A percentile compares a stretch with the other conserved stretches of the same genome.
Evolutionary conservation across 2,888 invertebrate genomes (phyloP).

Genomic region (Octonoba sinensis): DNA sequence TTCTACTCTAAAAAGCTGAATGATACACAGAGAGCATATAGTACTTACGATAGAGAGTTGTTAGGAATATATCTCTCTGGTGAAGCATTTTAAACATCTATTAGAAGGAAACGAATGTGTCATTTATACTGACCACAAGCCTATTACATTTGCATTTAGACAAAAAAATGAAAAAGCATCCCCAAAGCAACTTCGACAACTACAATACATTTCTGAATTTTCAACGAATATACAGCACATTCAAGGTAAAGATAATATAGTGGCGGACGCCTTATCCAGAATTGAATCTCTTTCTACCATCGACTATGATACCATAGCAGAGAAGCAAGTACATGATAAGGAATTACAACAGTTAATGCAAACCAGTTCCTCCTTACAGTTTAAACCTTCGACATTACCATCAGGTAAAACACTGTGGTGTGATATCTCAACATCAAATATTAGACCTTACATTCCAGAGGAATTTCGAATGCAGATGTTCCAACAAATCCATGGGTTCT

Average conservation of each 20-base stretch:
- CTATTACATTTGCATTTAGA: background rate
- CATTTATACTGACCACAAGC: slow-evolving; percentile 6
- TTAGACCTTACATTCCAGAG: slow-evolving; percentile 16
- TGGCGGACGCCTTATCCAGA: slow-evolving; percentile 50
- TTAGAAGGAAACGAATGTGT: slow-evolving; percentile 15
- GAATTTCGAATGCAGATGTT: slow-evolving; percentile 5
- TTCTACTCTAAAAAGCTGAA: slow-evolving; percentile 44
- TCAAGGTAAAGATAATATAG: slow-evolving; percentile 36
- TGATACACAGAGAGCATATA: slow-evolving; percentile 9
- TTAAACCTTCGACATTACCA: background rate
- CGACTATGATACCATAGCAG: slow-evolving; percentile 12
- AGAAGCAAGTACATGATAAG: background rate
- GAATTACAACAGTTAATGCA: slow-evolving; percentile 8
- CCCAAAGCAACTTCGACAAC: slow-evolving; percentile 69
- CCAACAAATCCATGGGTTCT: slow-evolving; percentile 4
- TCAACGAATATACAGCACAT: slow-evolving; percentile 70
- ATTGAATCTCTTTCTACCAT: slow-evolving; percentile 13
- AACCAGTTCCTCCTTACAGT: background rate
- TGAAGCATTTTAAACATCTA: slow-evolving; percentile 31
- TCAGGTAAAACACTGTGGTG: slow-evolving; percentile 13
- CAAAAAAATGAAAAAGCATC: slow-evolving; percentile 58
- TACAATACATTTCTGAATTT: slow-evolving; percentile 68
- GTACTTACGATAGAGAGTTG: slow-evolving; percentile 23
- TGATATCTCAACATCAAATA: slow-evolving; percentile 11
- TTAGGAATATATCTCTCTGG: slow-evolving; percentile 19